Percentiles rank a stretch among this genome's conserved stretches.
Evolutionary conservation across 2,888 invertebrate genomes (phyloP).

Genomic region (Agrotis clavis): DNA sequence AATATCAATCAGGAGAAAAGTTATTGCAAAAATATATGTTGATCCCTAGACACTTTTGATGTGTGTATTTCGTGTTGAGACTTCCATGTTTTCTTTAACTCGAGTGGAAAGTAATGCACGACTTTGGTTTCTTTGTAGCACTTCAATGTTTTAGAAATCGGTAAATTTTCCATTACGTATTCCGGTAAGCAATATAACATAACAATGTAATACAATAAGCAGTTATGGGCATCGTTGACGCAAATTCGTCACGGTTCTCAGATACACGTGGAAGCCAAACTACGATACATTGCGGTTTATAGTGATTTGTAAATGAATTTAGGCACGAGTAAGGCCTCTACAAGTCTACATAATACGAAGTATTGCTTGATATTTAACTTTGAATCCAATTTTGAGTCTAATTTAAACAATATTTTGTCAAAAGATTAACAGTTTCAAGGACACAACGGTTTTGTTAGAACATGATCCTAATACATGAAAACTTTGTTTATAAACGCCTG

Average conservation of each 20-base stretch:
- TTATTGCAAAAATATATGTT: too few relatives aligned
- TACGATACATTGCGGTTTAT: constrained; percentile 53
- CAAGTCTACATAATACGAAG: constrained; percentile 6
- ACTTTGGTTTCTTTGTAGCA: constrained; percentile 25
- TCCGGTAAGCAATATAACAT: constrained; percentile 28
- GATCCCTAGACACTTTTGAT: too few relatives aligned
- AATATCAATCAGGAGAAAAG: too few relatives aligned
- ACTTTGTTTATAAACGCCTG: constrained; percentile 23
- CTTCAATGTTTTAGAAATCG: constrained; percentile 14
- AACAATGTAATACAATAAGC: constrained; percentile 49
- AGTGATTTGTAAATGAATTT: constrained; percentile 24
- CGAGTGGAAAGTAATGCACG: constrained; percentile 12
- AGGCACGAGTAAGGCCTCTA: constrained; percentile 1
- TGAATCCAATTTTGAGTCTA: background rate
- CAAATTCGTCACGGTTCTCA: constrained; percentile 60
- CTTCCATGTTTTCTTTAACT: constrained; percentile 21
- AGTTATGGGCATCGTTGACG: constrained; percentile 38
- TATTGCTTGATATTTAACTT: constrained; percentile 9
- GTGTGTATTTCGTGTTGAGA: constrained; percentile 42
- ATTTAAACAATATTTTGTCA: constrained; percentile 7
- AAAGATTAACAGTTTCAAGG: background rate
- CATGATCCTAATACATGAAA: background rate
- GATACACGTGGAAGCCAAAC: constrained; percentile 60
- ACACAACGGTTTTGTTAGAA: constrained; percentile 6
- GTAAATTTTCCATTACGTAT: constrained; percentile 34